Evolutionary conservation across 2,113 vertebrate genomes (phyloP), one percentile per base, ranked within the genome.

Genomic region (Percopsis transmontana): DNA sequence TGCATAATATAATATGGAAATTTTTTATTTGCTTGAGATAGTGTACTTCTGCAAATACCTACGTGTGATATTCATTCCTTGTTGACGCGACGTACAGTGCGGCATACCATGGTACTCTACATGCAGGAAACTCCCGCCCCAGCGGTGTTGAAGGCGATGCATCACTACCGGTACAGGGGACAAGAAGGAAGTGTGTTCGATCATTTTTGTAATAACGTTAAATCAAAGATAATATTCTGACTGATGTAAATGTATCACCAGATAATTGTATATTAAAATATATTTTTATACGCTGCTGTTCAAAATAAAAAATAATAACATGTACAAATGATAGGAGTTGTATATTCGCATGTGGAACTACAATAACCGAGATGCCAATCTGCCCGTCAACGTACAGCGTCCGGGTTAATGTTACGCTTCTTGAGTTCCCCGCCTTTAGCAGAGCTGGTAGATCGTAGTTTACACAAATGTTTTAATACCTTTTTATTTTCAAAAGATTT

Each of bases 361-460:
- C 88, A 90, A 44, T 54, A 74, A 53, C 86, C 84, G 73, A 0
- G 21, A 63, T 40, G 47, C 51, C 7, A 10, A 21, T 6, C 2
- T 15, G 2, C 24, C 0, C 1, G 4, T 20, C 23, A 10, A 0
- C 41, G 0, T 41, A 54, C 42, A 16, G 72, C 56, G 87, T 92
- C 91, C 91, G 90, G 90, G 85, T 88, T 66, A 74, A 19, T n/a
- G 41, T 78, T 27, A 1, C 12, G 5, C 48, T 55, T 18, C 73
- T 81, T 78, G 83, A 88, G 84, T 92, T 93, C 91, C 92, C 90
- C 92, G 92, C 92, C 89, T 91, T 92, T 93, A 92, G 80, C 8
- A 78, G 45, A 38, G 47, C 59, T 71, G 54, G 40, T 13, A n/a
- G 69, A 64, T 85, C 77, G 61, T 67, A 33, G 18, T 14, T 10